phyloP scores from a whole-genome alignment of 2,888 invertebrate genomes.

The Eupithecia centaureata region DNA sequence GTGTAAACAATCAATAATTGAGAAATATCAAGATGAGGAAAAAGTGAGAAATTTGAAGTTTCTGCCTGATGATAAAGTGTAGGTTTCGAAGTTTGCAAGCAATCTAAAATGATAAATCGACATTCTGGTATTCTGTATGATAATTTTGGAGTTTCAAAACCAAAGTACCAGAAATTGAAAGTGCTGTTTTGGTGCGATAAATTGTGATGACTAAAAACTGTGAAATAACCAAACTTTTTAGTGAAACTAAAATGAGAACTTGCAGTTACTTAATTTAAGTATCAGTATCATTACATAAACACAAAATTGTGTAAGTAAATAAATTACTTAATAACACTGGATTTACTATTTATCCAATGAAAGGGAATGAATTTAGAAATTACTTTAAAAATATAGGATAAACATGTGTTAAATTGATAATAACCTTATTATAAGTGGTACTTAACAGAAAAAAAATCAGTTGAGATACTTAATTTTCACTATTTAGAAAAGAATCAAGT shows the following conservation, averaged over 20 bases:
- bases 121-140: neutral
- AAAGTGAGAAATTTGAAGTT: neutral
- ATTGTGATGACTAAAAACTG: slow-evolving; percentile 33
- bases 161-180: slow-evolving; percentile 1
- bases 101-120: neutral
- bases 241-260: slow-evolving; percentile 43
- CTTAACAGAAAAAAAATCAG: neutral
- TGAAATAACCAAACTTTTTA: slow-evolving; percentile 40
- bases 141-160: neutral
- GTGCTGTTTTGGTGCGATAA: slow-evolving; percentile 37
- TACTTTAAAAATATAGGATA: neutral
- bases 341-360: neutral
- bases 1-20: neutral
- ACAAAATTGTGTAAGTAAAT: too few species aligned
- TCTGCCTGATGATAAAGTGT: neutral
- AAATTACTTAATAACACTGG: slow-evolving; percentile 3
- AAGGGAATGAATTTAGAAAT: neutral
- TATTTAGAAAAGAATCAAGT: neutral
- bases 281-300: too few species aligned
- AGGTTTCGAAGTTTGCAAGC: neutral
- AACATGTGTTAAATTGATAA: slow-evolving; percentile 2
- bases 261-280: slow-evolving; percentile 4
- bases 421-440: neutral
- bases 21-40: neutral
- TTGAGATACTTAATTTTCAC: neutral